A percentile compares a stretch with the other conserved stretches of the same genome.
phyloP scores from a whole-genome alignment of 2,113 vertebrate species.

The Colaptes auratus region DNA sequence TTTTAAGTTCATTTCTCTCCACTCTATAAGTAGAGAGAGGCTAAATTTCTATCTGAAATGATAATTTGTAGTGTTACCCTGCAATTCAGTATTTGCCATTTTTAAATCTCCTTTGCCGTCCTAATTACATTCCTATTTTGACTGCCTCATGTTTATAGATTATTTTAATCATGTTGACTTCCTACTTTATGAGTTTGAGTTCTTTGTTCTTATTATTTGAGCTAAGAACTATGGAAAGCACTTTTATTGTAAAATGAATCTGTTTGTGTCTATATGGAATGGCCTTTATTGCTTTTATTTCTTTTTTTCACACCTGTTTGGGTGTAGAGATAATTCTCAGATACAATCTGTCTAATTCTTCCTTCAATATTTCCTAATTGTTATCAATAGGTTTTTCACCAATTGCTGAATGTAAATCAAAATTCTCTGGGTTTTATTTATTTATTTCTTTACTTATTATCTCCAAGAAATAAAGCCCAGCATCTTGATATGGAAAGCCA shows the following conservation, averaged over 20 bases:
- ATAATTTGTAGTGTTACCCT: neutral
- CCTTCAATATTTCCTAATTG: neutral
- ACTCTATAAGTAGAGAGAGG: neutral
- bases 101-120: neutral
- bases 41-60: neutral
- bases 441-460: neutral
- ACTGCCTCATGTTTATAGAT: neutral
- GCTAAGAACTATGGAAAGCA: neutral
- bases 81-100: neutral
- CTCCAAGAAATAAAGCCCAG: neutral
- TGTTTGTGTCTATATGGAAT: neutral
- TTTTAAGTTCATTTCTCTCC: neutral
- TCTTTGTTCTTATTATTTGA: neutral
- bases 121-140: neutral
- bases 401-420: neutral
- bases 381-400: neutral
- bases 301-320: neutral
- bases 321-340: neutral
- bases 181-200: neutral
- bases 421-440: neutral
- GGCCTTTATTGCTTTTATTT: conserved; percentile 5
- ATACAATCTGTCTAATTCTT: neutral
- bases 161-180: neutral
- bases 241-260: neutral
- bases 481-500: neutral